Evolutionary conservation across 2,113 vertebrate species (phyloP).

Genomic region (Bubo blakistoni): DNA sequence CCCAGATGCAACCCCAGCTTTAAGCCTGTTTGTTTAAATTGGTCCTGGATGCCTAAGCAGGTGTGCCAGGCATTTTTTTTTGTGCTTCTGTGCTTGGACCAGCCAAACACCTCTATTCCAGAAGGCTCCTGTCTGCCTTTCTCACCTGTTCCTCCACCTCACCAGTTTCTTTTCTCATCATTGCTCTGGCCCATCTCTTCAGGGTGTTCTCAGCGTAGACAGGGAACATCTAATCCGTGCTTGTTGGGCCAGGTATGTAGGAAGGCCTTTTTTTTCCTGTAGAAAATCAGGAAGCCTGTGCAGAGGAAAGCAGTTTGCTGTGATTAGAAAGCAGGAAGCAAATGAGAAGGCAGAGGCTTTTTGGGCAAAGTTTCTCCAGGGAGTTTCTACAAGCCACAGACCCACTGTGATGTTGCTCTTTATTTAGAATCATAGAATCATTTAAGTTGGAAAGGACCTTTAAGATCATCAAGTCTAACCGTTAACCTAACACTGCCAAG

Average conservation of each 20-base stretch:
- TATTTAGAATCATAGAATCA: neutral
- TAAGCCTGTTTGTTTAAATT: neutral
- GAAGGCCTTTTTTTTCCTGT: neutral
- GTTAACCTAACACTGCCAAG: neutral
- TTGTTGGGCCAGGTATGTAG: neutral
- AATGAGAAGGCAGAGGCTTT: neutral
- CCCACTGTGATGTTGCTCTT: neutral
- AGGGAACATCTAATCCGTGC: neutral
- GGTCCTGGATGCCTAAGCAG: neutral
- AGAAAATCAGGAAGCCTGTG: neutral
- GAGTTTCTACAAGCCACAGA: neutral
- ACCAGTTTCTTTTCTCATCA: accelerated
- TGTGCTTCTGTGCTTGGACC: neutral
- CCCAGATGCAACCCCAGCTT: neutral
- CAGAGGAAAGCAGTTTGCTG: neutral
- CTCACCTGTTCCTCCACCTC: neutral
- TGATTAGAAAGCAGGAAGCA: neutral
- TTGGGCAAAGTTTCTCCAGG: neutral
- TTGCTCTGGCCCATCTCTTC: neutral
- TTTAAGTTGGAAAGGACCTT: neutral
- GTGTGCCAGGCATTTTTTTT: neutral
- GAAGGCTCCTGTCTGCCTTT: neutral
- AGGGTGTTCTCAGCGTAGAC: neutral
- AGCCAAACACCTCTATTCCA: neutral
- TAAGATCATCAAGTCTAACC: neutral